Base-by-base conservation (phyloP, 2,888 invertebrate species). In the Tryphoninae sp. region DNA sequence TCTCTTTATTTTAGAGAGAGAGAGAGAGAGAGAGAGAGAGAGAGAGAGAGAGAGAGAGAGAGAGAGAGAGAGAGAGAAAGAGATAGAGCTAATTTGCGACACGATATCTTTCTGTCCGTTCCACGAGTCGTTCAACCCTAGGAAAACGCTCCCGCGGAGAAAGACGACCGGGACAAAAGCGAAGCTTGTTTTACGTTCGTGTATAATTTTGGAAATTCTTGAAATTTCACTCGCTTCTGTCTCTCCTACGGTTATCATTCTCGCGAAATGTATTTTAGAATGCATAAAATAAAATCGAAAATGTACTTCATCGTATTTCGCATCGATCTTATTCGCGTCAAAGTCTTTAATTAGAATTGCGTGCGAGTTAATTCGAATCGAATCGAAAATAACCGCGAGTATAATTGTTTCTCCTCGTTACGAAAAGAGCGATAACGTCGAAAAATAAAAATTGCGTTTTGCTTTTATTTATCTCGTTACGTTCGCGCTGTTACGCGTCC, bases 51-150 rank as follows among this genome's bases (percentile, higher is more conserved):
- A 33, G 0, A 7, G 33, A 33, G 78, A 26, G 26, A 26, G 26
- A 13, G 11, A 6, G 2, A 13, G 11, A 6, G 2, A 26, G 26
- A 26, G 26, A 33, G 6, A 33, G 33, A 26, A 26, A 26, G 33
- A 33, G 33, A 33, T 6, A 7, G 33, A 33, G 78, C 78, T 82
- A 82, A 82, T 75, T 82, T 72, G 78, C 78, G 72, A 26, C 62
- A 65, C 62, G 78, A 82, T 75, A 78, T 81, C 62, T 81, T 67
- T 69, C 72, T 13, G 59, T 58, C 49, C 51, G 53, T 49, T 40
- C 40, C 67, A 55, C 11, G 61, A 78, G 81, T 75, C 81, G 78
- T 78, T 78, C 78, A 78, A 82, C 81, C 78, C 75, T 75, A 55
- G 45, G 40, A 9, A 19, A 40, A 64, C 68, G 53, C 61, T 26